Evolutionary conservation across 2,113 vertebrate genomes (phyloP).

Genomic region (Carlito syrichta): DNA sequence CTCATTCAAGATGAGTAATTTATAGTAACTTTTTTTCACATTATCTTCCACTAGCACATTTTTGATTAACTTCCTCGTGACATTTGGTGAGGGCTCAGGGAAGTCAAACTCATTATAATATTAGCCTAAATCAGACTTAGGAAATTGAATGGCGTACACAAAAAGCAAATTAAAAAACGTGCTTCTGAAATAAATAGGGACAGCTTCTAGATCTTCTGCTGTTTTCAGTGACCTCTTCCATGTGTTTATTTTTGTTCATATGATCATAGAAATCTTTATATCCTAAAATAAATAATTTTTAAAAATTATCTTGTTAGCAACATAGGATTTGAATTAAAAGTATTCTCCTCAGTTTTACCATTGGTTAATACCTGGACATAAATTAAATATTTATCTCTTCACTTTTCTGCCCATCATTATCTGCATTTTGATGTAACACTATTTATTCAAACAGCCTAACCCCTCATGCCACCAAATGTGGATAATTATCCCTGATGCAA

Average conservation of each 20-base stretch:
- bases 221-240: not conserved
- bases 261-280: not conserved
- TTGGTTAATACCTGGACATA: not conserved
- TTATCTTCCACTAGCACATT: not conserved
- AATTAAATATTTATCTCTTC: not conserved
- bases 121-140: not conserved
- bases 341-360: not conserved
- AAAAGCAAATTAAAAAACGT: not conserved
- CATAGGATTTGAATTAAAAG: not conserved
- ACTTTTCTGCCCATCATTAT: not conserved
- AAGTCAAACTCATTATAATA: conserved; percentile 30
- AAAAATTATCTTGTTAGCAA: not conserved
- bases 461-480: not conserved
- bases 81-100: not conserved
- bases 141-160: not conserved
- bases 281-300: not conserved
- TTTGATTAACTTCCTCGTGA: conserved; percentile 7
- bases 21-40: not conserved
- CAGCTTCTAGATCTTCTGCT: not conserved
- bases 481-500: not conserved
- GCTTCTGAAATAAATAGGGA: not conserved
- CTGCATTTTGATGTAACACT: not conserved
- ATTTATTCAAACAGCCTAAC: not conserved
- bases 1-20: not conserved
- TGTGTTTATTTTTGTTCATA: not conserved